phyloP scores from a whole-genome alignment of 2,113 vertebrate species.

The Vicugna pacos region DNA sequence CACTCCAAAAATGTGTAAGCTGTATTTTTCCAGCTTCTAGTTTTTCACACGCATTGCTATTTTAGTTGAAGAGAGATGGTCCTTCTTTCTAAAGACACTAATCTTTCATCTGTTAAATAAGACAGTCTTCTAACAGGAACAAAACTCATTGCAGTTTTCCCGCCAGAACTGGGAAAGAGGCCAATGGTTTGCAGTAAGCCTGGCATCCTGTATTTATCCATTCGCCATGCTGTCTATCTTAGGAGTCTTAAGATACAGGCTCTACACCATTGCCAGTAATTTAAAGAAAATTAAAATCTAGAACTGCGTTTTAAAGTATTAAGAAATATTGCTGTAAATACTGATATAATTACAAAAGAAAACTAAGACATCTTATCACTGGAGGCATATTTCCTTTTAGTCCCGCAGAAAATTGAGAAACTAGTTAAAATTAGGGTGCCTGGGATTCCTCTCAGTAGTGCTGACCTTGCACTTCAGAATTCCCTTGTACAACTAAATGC shows the following conservation, averaged over 20 bases:
- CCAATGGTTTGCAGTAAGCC: background rate
- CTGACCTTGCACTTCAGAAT: background rate
- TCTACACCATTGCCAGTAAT: background rate
- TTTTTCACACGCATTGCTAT: background rate
- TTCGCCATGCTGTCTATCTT: background rate
- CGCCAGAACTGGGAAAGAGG: background rate
- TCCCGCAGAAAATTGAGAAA: background rate
- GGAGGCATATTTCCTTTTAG: background rate
- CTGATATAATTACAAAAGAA: background rate
- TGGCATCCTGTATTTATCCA: background rate
- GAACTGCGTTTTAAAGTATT: background rate
- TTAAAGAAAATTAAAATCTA: background rate
- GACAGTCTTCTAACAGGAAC: background rate
- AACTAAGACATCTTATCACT: background rate
- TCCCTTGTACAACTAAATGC: fast-evolving
- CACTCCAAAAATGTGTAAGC: background rate
- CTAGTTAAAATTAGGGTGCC: background rate
- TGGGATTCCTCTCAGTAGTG: background rate
- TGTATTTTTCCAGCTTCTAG: background rate
- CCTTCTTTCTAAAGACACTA: background rate
- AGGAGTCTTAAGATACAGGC: background rate
- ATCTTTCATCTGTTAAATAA: background rate
- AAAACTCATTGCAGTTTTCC: background rate
- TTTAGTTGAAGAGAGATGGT: background rate
- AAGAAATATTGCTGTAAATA: background rate